Base-by-base conservation (phyloP, 1,140 invertebrate species). In the Cotesia chilonis region DNA sequence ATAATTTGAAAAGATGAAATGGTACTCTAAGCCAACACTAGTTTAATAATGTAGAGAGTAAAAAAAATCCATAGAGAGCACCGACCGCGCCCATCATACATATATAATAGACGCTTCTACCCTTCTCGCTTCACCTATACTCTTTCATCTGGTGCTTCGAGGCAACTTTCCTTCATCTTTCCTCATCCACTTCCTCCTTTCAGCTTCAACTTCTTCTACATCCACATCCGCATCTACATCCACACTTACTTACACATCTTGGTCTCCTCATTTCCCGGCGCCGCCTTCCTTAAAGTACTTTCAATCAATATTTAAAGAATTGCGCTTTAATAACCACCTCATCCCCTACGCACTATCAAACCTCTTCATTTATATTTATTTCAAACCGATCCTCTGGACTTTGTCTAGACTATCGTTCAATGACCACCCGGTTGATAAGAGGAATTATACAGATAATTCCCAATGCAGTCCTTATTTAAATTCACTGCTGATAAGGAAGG, bases 281-380 rank as follows among this genome's bases (percentile, higher is more conserved):
- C 73, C 72, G 55, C 59, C 76, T 80, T 72, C 68, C 28, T 7
- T 74, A 79, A 76, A 78, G 80, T 75, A 80, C 81, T 81, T 82
- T 80, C 81, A 84, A 85, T 85, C 83, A 84, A 85, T 84, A 85
- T 85, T 84, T 85, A 84, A 85, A 84, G 83, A 84, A 84, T 85
- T 84, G 83, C 83, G 83, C 83, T 81, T 84, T 85, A 85, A 85
- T 85, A 85, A 84, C 83, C 77, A 54, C 69, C 70, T 10, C 41
- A 9, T 10, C 41, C 41, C 41, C 41, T 47, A 47, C 41, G 41
- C 41, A 47, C 41, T 47, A 47, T 47, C 7, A 47, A 47, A 47
- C 41, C 10, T 47, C 5, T 47, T 47, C 41, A 78, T 77, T 77
- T 79, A 69, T 28, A 72, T 69, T 69, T 82, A 82, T 47, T 47